These are phyloP conservation scores for Nothobranchius furzeri DNA, from an alignment of 2,113 vertebrate species.

Conservation along the genomic window DNA sequence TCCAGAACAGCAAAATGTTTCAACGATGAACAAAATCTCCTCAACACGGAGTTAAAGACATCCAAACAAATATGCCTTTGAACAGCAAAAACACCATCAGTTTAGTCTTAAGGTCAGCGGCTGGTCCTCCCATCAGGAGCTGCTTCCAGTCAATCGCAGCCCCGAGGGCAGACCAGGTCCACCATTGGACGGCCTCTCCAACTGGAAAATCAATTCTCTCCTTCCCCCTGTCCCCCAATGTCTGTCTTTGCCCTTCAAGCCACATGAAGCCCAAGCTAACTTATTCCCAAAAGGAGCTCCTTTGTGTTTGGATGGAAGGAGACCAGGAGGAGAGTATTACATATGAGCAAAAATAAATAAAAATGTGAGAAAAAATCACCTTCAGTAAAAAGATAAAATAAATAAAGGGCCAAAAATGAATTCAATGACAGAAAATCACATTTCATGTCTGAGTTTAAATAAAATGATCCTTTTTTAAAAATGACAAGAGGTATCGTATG, in stretches of 20 bases:
- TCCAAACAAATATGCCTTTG: not conserved
- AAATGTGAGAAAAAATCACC: not conserved
- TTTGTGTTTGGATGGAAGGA: conserved; percentile 11
- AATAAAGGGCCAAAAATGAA: not conserved
- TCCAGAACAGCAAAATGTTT: conserved; percentile 9
- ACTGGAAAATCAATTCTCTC: conserved; percentile 76
- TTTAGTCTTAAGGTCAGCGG: conserved; percentile 40
- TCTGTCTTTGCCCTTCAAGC: conserved; percentile 64
- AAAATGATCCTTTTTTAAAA: too few species aligned
- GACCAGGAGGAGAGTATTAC: not conserved
- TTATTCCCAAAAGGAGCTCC: conserved; percentile 23
- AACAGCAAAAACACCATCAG: conserved; percentile 16
- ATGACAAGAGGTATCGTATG: too few species aligned
- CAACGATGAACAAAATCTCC: too few species aligned
- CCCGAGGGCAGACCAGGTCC: conserved; percentile 53
- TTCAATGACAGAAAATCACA: too few species aligned
- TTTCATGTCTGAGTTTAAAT: too few species aligned
- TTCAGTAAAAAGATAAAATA: not conserved
- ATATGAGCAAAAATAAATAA: not conserved
- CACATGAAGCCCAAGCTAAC: conserved; percentile 37
- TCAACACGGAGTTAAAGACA: too few species aligned
- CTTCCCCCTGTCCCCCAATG: conserved; percentile 25
- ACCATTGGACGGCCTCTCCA: conserved; percentile 39
- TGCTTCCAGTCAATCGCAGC: conserved; percentile 30
- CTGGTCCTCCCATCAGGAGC: conserved; percentile 39